Base-by-base conservation (phyloP, 2,888 invertebrate species). In the Blera fallax region DNA sequence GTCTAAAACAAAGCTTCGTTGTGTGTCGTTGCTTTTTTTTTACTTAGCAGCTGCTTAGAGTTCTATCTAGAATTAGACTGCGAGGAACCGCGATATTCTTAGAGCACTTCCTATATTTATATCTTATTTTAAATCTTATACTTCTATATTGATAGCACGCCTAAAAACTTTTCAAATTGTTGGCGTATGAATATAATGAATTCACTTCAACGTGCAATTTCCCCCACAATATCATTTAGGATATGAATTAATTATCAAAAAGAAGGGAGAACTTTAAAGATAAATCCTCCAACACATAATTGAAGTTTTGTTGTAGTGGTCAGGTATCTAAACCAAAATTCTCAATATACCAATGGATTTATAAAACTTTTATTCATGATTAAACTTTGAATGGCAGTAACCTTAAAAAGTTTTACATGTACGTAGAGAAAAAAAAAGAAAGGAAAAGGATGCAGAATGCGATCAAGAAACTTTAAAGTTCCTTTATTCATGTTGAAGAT, bases 191-290 rank as follows among this genome's bases (percentile, higher is more conserved):
- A 27, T 62, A 27, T 43, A n/a, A 29, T 29, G 16, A 29, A 27
- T 45, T 18, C 18, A 7, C 18, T 48, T 64, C 7, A 45, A 32
- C 27, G 18, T 48, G 29, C 27, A 48, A n/a, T 64, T 64, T 32
- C 45, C 11, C 11, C 29, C 16, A 6, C n/a, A 45, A 45, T 64
- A 27, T 32, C 18, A 29, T 64, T 64, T 45, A 10, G 7, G 11
- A 29, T 27, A 64, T 64, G 64, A 64, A 64, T 64, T 45, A 64
- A 48, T 64, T 45, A 64, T 64, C 29, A 32, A 48, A 32, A n/a
- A 7, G 18, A 67, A 52, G 34, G 50, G 8, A 65, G 5, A 65
- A 52, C 37, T 67, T 54, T 27, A 27, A 52, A 67, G 27, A 52
- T 54, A 29, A 67, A 52, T 40, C 54, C 21, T 40, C 16, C 7